A percentile compares a stretch with the other conserved stretches of the same genome.
Evolutionary conservation across 2,797 vertebrate genomes (phyloP).

Genomic region (Margarornis squamiger): DNA sequence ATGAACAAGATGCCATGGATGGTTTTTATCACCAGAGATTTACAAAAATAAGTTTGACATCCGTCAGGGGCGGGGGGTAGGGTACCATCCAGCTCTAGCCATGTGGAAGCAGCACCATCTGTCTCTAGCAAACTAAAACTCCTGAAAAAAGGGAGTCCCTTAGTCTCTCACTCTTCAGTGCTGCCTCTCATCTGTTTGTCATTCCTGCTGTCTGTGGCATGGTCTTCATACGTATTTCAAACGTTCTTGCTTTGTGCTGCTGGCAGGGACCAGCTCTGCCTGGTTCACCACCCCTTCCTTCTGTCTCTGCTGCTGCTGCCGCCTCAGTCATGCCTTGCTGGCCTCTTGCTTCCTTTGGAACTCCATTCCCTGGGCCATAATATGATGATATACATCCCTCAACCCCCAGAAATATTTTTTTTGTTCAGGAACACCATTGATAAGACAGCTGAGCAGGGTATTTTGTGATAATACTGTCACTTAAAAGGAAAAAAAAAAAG

Average conservation of each 20-base stretch:
- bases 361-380: background rate
- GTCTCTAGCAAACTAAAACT: background rate
- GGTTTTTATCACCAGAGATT: constrained; percentile 25
- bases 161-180: background rate
- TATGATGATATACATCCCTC: background rate
- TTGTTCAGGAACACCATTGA: background rate
- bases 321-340: background rate
- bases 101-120: background rate
- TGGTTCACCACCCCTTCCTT: background rate
- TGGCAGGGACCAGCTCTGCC: background rate
- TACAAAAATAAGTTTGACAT: constrained; percentile 17
- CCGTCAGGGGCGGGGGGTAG: background rate
- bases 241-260: background rate
- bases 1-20: constrained; percentile 21
- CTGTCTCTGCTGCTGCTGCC: background rate
- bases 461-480: background rate
- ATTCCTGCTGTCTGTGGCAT: background rate
- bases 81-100: background rate
- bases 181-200: background rate
- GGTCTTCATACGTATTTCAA: background rate
- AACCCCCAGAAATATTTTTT: background rate
- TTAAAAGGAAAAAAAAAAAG: background rate
- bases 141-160: background rate
- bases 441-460: background rate
- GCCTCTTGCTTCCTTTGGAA: background rate